Percentiles rank a stretch among this genome's conserved stretches.
Conservation (phyloP, 2,113 vertebrate species). For the Thryonomys swinderianus region DNA sequence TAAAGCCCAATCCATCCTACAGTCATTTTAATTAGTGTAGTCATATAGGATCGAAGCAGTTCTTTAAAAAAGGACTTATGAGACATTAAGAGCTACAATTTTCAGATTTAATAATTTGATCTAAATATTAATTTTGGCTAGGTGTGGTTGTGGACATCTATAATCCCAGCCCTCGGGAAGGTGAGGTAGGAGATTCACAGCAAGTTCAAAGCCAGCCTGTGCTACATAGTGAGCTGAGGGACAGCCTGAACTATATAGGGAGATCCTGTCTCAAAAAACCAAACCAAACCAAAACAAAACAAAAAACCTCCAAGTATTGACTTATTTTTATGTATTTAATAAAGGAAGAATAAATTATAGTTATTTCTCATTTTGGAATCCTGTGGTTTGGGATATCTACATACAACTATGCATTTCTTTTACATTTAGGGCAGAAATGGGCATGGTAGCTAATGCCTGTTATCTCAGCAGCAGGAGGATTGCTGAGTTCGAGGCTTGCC, state of each 20-base stretch:
- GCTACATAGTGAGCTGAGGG: too few relatives aligned
- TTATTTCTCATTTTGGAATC: neutral
- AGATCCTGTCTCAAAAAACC: too few relatives aligned
- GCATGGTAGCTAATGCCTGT: too few relatives aligned
- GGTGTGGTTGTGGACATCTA: too few relatives aligned
- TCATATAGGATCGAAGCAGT: neutral
- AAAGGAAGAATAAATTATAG: neutral
- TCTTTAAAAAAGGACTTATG: neutral
- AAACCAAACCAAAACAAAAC: too few relatives aligned
- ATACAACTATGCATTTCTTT: neutral
- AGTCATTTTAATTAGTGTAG: neutral
- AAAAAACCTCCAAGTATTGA: neutral
- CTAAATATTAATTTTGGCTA: neutral
- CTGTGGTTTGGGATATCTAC: neutral
- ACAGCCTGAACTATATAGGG: too few relatives aligned
- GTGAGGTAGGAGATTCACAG: too few relatives aligned
- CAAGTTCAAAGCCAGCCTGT: too few relatives aligned
- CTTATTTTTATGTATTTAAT: neutral
- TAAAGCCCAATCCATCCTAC: neutral
- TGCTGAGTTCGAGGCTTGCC: too few relatives aligned
- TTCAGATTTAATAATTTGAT: slow-evolving; percentile 7
- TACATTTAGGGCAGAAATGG: neutral
- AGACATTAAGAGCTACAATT: neutral
- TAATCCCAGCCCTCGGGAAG: too few relatives aligned
- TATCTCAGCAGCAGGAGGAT: too few relatives aligned